Conservation (phyloP, 37 sponge, comb jelly and placozoan species). For the Cladorhizidae sp. region DNA sequence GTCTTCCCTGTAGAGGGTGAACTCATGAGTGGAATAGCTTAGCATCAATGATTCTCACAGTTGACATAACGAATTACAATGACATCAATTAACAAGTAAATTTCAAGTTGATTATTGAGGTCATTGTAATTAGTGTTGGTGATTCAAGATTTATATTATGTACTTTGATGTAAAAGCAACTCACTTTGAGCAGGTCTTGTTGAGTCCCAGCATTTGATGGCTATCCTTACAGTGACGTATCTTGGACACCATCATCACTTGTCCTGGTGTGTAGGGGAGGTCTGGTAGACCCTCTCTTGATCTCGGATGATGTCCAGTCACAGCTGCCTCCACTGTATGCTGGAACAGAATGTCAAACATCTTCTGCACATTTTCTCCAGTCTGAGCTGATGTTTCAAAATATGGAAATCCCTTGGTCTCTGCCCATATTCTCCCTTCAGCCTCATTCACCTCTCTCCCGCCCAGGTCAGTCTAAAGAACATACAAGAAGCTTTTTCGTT, state of each 20-base stretch:
- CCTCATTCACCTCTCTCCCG: slow-evolving; percentile 54
- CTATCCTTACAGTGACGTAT: slow-evolving; percentile 56
- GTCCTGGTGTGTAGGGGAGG: slow-evolving; percentile 76
- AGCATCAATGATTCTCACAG: not conserved
- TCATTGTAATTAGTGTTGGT: no score
- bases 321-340: slow-evolving; percentile 20
- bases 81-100: no score
- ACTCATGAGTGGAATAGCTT: not conserved
- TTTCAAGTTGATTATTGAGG: no score
- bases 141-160: no score
- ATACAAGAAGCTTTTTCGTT: not conserved
- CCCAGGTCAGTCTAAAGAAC: slow-evolving; percentile 57
- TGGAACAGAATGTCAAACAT: slow-evolving; percentile 59
- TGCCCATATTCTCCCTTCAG: slow-evolving; percentile 86
- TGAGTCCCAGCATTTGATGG: slow-evolving; percentile 74
- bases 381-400: slow-evolving; percentile 89
- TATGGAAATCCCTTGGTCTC: slow-evolving; percentile 86
- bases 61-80: no score
- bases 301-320: slow-evolving; percentile 14
- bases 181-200: slow-evolving; percentile 47
- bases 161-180: no score
- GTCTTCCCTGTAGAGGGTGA: slow-evolving; percentile 82
- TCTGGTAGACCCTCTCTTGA: not conserved
- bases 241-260: slow-evolving; percentile 62
- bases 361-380: slow-evolving; percentile 73